Conservation (phyloP, 2,888 invertebrate genomes). For the Hyppa rectilinea region DNA sequence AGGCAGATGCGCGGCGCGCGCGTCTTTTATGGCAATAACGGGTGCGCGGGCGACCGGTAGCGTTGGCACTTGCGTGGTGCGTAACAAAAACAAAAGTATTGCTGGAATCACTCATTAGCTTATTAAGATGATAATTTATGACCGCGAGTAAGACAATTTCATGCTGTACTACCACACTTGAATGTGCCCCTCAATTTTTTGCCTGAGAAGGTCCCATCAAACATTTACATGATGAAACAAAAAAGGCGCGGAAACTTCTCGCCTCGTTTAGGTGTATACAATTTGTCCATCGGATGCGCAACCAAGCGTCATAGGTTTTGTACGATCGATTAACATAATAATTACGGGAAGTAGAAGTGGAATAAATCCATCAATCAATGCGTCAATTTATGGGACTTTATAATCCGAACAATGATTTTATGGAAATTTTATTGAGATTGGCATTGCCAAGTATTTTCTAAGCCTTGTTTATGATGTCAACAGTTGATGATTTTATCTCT, state of each 20-base stretch:
- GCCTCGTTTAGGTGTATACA: constrained; percentile 62
- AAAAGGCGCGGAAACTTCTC: constrained; percentile 63
- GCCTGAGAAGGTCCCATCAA: constrained; percentile 55
- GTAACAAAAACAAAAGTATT: constrained; percentile 85
- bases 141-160: constrained; percentile 83
- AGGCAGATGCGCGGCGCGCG: constrained; percentile 85
- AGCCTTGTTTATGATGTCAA: constrained; percentile 52
- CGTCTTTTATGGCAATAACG: constrained; percentile 87
- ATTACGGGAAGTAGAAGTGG: constrained; percentile 68
- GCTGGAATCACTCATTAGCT: constrained; percentile 88
- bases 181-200: constrained; percentile 71
- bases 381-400: constrained; percentile 64
- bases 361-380: constrained; percentile 73
- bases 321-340: constrained; percentile 67
- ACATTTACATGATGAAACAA: constrained; percentile 51
- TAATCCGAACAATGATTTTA: constrained; percentile 66
- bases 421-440: constrained; percentile 64
- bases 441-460: constrained; percentile 52
- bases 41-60: constrained; percentile 77
- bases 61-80: constrained; percentile 78
- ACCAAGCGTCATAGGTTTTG: constrained; percentile 63
- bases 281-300: constrained; percentile 70
- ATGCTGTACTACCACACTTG: constrained; percentile 76
- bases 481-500: constrained; percentile 15
- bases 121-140: constrained; percentile 90